phyloP scores from a whole-genome alignment of 2,888 invertebrate species.

The Pachycephus smyrnensis region DNA sequence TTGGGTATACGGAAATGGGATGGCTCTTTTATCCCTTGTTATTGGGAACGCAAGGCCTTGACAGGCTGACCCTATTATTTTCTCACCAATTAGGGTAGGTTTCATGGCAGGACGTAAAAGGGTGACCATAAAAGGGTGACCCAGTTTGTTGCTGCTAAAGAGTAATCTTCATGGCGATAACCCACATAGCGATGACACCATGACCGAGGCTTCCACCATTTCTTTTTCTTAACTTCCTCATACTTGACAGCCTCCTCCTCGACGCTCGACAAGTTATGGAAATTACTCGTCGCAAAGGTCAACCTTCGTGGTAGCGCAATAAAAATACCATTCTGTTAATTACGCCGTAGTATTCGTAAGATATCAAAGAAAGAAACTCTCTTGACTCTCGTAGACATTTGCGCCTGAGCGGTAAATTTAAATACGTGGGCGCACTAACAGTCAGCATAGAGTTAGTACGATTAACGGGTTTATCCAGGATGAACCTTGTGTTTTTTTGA shows the following conservation, averaged over 20 bases:
- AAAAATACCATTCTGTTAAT: neutral
- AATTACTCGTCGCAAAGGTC: neutral
- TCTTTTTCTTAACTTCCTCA: neutral
- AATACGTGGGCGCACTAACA: neutral
- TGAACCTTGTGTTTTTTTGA: neutral
- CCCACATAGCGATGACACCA: neutral
- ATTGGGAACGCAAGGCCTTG: neutral
- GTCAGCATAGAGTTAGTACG: neutral
- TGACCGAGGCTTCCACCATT: neutral
- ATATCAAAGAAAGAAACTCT: neutral
- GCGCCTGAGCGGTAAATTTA: neutral
- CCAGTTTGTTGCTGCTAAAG: conserved; percentile 1
- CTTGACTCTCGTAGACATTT: neutral
- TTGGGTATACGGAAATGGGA: neutral
- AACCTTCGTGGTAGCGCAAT: neutral
- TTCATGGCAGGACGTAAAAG: conserved; percentile 17
- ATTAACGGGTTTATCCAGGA: neutral
- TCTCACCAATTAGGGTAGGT: conserved; percentile 20
- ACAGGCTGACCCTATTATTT: conserved; percentile 19
- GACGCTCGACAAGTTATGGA: neutral
- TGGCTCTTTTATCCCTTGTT: neutral
- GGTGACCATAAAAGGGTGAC: conserved; percentile 26
- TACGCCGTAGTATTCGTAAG: neutral
- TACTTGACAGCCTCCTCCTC: neutral
- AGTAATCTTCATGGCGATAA: neutral